Conservation (phyloP, 2,888 invertebrate genomes). For the Stenotaenia linearis region DNA sequence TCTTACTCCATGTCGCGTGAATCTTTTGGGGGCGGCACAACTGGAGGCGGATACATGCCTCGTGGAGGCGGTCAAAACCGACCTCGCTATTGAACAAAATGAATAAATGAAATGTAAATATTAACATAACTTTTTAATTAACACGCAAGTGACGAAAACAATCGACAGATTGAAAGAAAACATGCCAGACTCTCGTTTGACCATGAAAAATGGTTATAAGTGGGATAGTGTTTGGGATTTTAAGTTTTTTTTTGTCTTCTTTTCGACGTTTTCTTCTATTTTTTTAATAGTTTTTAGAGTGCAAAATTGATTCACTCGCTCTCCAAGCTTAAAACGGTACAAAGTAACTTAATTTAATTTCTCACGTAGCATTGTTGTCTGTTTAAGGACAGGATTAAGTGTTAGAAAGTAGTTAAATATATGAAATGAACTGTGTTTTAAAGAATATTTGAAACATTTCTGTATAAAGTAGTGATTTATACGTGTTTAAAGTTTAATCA, state of each 20-base stretch:
- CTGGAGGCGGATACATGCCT: constrained; percentile 24
- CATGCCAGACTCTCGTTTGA: not conserved
- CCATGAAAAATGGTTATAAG: not conserved
- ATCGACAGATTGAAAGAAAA: not conserved
- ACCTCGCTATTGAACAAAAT: not conserved
- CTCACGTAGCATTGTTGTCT: not conserved
- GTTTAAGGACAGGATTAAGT: not conserved
- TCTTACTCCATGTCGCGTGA: constrained; percentile 21
- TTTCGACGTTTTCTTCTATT: no score
- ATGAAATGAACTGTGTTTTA: not conserved
- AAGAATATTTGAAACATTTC: not conserved
- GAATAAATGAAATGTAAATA: not conserved
- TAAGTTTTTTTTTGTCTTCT: no score
- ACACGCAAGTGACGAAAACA: not conserved
- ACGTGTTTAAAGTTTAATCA: not conserved
- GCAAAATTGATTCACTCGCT: no score
- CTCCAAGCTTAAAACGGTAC: not conserved
- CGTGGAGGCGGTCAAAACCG: constrained; percentile 18
- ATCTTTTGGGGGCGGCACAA: constrained; percentile 10
- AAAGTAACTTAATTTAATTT: not conserved
- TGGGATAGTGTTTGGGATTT: no score
- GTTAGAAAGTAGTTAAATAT: not conserved
- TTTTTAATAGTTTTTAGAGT: no score
- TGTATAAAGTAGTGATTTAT: not conserved
- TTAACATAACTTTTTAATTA: not conserved